A percentile compares a stretch with the other conserved stretches of the same genome.
Evolutionary conservation across 2,888 invertebrate species (phyloP).

Genomic region (Bimastos eiseni): DNA sequence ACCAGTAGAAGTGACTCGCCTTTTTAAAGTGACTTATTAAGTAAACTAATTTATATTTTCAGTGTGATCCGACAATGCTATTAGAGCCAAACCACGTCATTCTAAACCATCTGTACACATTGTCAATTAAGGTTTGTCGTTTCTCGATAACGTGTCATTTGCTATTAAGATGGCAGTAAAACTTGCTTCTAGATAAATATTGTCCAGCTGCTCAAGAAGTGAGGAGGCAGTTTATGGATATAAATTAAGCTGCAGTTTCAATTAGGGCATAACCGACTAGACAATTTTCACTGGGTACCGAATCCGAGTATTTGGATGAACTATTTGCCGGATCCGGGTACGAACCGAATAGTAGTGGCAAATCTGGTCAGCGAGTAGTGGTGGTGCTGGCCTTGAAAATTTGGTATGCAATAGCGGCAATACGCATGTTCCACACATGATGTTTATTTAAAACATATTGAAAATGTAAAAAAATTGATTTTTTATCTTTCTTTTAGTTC

Average conservation of each 20-base stretch:
- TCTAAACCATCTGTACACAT: slow-evolving; percentile 36
- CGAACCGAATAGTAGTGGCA: too few species aligned
- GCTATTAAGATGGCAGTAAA: not conserved
- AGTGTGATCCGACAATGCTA: slow-evolving; percentile 35
- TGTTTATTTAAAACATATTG: too few species aligned
- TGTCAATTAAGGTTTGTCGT: slow-evolving; percentile 34
- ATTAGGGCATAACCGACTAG: not conserved
- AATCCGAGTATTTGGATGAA: too few species aligned
- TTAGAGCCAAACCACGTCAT: slow-evolving; percentile 32
- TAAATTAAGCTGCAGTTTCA: not conserved
- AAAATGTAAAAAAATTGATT: too few species aligned
- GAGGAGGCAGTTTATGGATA: not conserved
- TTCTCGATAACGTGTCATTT: not conserved
- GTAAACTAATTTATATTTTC: not conserved
- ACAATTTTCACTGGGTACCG: too few species aligned
- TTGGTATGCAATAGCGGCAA: too few species aligned
- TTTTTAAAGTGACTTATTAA: not conserved
- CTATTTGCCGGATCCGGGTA: too few species aligned
- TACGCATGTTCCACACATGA: too few species aligned
- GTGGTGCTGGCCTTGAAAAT: too few species aligned
- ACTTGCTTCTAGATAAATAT: not conserved
- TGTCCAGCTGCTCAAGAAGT: not conserved
- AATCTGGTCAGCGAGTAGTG: too few species aligned
- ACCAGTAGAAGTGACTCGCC: not conserved
- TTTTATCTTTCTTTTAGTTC: too few species aligned